Base-by-base conservation (phyloP, 2,888 invertebrate species). In the Agrypnus murinus region DNA sequence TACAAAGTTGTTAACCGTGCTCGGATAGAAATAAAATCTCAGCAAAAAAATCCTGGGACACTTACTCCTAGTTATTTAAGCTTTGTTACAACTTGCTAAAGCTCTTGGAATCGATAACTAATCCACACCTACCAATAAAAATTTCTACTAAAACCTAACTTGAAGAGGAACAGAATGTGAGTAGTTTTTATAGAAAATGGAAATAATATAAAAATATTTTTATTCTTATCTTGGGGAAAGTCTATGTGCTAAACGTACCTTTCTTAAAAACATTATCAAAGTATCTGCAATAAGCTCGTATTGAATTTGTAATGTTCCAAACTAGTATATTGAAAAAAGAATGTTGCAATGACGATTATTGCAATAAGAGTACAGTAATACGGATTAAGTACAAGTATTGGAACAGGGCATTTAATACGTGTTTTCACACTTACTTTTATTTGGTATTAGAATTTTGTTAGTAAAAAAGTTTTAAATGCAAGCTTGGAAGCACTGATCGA, bases 161-260 rank as follows among this genome's bases (percentile, higher is more conserved):
- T 46, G 17, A 25, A 25, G 15, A 17, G 19, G 17, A 46, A 46
- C 25, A 25, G 46, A 25, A 46, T 46, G 17, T 9, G 46, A 46
- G 17, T 46, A 19, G 25, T 46, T n/a, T 46, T 46, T 46, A 17
- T 46, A n/a, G 46, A 17, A 46, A 46, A 46, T n/a, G 46, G 25
- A 19, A 19, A n/a, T 19, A 9, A 19, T 46, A 46, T 46, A 46
- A 46, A 25, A 46, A 5, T 25, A 19, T 25, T 46, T 25, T 46
- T 46, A 17, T 25, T 46, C 19, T 46, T 46, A 19, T 46, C 25
- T 19, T 46, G 5, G 10, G 10, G 19, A 46, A 46, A 46, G 46
- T 17, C 46, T 8, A 25, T 46, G 46, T n/a, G 25, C 25, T n/a
- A 19, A 46, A 46, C 46, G 46, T 46, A 19, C 46, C 19, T 25